Conservation (phyloP, 2,888 invertebrate genomes). For the Cosmia pyralina region DNA sequence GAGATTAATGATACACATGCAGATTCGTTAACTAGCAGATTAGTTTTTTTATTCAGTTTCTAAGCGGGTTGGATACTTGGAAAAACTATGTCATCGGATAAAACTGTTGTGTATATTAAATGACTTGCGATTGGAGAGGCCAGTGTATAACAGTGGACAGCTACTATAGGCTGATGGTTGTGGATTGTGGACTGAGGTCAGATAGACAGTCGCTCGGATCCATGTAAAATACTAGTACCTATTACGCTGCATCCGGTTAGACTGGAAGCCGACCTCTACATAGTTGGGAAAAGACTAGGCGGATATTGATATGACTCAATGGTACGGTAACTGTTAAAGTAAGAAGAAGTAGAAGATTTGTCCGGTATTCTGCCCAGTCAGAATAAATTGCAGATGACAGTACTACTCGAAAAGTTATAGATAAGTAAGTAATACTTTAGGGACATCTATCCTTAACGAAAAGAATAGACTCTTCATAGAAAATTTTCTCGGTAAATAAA, state of each 20-base stretch:
- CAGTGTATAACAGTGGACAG: neutral
- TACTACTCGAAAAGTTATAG: neutral
- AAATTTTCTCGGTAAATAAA: conserved; percentile 27
- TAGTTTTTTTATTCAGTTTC: conserved; percentile 19
- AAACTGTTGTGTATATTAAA: neutral
- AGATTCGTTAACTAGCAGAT: conserved; percentile 37
- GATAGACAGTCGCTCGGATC: neutral
- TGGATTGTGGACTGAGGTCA: neutral
- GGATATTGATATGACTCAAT: neutral
- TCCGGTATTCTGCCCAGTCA: neutral
- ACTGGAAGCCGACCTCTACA: neutral
- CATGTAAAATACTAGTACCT: neutral
- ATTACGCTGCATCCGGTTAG: neutral
- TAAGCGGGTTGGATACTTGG: conserved; percentile 22
- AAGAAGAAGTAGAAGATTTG: too few relatives aligned
- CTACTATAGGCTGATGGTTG: neutral
- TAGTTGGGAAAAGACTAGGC: neutral
- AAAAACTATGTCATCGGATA: conserved; percentile 30
- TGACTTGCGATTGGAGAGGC: neutral
- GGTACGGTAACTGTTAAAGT: neutral
- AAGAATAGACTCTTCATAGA: conserved; percentile 22
- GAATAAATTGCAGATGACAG: neutral
- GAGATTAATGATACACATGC: conserved; percentile 50
- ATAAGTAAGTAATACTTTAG: neutral
- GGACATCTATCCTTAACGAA: neutral